Evolutionary conservation across 2,797 vertebrate species (phyloP).

Genomic region (Odontamblyopus rebecca): DNA sequence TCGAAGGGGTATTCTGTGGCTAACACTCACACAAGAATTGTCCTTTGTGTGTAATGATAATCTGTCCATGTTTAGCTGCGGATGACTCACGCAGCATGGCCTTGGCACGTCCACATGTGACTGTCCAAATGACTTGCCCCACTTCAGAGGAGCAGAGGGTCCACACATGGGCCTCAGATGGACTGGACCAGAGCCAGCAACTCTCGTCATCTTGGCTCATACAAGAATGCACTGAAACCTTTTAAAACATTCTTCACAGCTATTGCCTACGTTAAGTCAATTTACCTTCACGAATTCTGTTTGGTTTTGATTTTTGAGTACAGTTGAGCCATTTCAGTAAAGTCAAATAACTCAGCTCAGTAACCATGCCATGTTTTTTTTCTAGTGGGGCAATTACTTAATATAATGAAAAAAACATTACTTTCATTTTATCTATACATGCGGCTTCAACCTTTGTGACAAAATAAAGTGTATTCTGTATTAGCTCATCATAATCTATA

Average conservation of each 20-base stretch:
- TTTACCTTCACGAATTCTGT: constrained; percentile 10
- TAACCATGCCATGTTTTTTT: background rate
- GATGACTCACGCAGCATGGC: constrained; percentile 54
- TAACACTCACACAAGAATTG: constrained; percentile 41
- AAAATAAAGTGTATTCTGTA: background rate
- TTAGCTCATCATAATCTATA: background rate
- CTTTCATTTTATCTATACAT: background rate
- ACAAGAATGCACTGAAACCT: constrained; percentile 41
- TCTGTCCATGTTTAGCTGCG: constrained; percentile 48
- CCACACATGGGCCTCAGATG: constrained; percentile 69
- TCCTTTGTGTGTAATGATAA: constrained; percentile 36
- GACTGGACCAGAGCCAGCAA: constrained; percentile 40
- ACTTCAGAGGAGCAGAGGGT: constrained; percentile 23
- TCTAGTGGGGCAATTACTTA: background rate
- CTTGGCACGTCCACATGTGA: constrained; percentile 46
- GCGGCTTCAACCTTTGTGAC: background rate
- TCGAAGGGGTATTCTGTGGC: constrained; percentile 22
- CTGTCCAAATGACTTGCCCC: constrained; percentile 37
- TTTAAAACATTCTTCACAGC: constrained; percentile 10
- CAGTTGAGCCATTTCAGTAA: background rate
- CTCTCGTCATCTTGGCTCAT: constrained; percentile 29
- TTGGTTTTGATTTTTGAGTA: constrained; percentile 22
- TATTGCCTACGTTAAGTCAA: constrained; percentile 7
- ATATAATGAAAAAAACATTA: background rate
- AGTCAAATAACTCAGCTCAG: background rate